Conservation (phyloP, 2,113 vertebrate genomes). For the Festucalex cinctus region DNA sequence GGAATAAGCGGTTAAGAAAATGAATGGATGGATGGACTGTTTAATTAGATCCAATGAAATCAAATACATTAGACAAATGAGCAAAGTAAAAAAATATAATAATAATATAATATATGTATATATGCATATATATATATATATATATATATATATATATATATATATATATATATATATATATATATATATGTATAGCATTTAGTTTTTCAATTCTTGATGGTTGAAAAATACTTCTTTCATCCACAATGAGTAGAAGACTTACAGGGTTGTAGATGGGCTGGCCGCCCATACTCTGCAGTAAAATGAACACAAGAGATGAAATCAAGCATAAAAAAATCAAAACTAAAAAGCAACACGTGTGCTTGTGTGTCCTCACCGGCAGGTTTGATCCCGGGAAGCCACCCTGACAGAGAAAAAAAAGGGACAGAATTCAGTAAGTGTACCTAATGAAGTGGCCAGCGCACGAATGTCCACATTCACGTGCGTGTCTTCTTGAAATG, state of each 20-base stretch:
- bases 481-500: not conserved
- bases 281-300: constrained; percentile 67
- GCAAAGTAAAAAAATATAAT: no score
- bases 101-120: no score
- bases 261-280: constrained; percentile 79
- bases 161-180: no score
- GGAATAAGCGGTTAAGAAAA: no score
- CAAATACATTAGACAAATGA: no score
- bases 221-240: no score
- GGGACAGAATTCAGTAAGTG: not conserved
- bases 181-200: no score
- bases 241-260: constrained; percentile 31
- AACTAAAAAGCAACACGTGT: not conserved
- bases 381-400: constrained; percentile 58
- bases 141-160: no score
- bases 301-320: constrained; percentile 12
- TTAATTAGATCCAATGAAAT: no score
- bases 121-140: no score
- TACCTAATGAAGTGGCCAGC: not conserved
- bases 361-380: constrained; percentile 47
- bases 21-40: no score
- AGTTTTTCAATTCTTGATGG: no score
- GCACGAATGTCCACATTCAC: not conserved
- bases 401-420: constrained; percentile 29
- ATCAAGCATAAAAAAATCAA: not conserved